Evolutionary conservation across 2,888 invertebrate genomes (phyloP).

Genomic region (Idaea aversata): DNA sequence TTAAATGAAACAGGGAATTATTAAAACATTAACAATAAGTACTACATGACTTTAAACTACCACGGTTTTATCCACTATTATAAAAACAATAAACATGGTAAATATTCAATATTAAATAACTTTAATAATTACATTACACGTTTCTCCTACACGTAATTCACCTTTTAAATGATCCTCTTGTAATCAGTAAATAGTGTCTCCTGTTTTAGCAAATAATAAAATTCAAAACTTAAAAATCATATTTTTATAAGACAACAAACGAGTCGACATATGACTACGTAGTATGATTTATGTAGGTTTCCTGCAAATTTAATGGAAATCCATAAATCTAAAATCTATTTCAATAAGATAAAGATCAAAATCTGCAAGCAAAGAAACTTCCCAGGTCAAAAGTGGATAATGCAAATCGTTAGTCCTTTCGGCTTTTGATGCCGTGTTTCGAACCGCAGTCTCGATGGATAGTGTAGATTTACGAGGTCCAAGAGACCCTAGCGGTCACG

Average conservation of each 20-base stretch:
- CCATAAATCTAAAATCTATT: background rate
- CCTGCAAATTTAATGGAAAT: background rate
- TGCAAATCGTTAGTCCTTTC: slow-evolving; percentile 35
- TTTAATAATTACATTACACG: too few species aligned
- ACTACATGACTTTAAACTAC: background rate
- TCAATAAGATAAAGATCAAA: background rate
- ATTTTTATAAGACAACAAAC: too few species aligned
- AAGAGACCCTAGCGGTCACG: slow-evolving; percentile 24
- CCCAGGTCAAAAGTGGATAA: background rate
- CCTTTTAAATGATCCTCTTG: too few species aligned
- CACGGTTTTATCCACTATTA: background rate
- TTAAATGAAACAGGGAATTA: background rate
- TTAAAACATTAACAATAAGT: background rate
- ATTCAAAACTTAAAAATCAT: too few species aligned
- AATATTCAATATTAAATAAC: too few species aligned
- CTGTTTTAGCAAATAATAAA: too few species aligned
- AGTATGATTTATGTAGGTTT: background rate
- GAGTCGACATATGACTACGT: background rate
- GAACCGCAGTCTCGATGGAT: slow-evolving; percentile 47
- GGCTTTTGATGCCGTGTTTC: slow-evolving; percentile 36
- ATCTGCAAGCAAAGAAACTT: background rate
- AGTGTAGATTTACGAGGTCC: slow-evolving; percentile 47
- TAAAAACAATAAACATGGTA: background rate
- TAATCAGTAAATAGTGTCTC: too few species aligned
- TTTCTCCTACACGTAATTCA: too few species aligned